Base-by-base conservation (phyloP, 2,888 invertebrate species). In the Dione juno region DNA sequence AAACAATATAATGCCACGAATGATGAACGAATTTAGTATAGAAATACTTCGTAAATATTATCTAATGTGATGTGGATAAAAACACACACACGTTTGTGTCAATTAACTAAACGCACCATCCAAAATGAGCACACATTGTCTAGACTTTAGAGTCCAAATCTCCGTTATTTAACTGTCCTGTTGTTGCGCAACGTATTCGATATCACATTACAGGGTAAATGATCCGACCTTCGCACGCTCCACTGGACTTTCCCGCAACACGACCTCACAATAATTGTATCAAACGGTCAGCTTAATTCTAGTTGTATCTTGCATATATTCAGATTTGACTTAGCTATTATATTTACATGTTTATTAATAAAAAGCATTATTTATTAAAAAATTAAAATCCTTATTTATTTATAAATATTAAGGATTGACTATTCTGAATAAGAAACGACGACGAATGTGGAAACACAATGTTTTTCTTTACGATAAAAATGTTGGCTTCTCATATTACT, bases 141-240 rank as follows among this genome's bases (percentile, higher is more conserved):
- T 74, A 74, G 37, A 14, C 50, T 64, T 73, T 81, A 85, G 76
- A 79, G 86, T 82, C 81, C 70, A 76, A 71, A 81, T 82, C 84
- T 77, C 81, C 78, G 80, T 81, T 81, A 81, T 75, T 76, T 77
- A 77, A 77, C 77, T 74, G 77, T 79, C 80, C 77, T 84, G 81
- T 83, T 82, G 85, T 89, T 90, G 87, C 82, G 83, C 85, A 90
- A 89, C 83, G 82, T 81, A 82, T 84, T 81, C 78, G 83, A 84
- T 89, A 89, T 91, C 83, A 82, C 80, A 81, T 88, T 87, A 85
- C 86, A 78, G 85, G 82, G 88, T 88, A 90, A 90, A 83, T 82
- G 87, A 88, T 89, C 84, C 87, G 86, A 87, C 87, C 89, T 89
- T 87, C 83, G 82, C 84, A 88, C 88, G 89, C 89, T 85, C 81